phyloP scores from a whole-genome alignment of 2,113 vertebrate species.

The Callipepla squamata region DNA sequence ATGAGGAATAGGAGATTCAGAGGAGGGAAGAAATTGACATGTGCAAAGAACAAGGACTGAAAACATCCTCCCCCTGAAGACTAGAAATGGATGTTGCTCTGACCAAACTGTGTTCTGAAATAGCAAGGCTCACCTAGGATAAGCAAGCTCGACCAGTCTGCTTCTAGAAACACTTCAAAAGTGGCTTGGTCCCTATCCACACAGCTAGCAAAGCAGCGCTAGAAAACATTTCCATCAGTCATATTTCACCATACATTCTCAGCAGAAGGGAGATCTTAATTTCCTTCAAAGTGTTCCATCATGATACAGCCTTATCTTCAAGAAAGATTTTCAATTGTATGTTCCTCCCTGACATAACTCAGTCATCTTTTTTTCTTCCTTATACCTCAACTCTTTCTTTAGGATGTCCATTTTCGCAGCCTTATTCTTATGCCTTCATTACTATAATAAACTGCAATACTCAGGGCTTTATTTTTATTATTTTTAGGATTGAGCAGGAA shows the following conservation, averaged over 20 bases:
- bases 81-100: slow-evolving; percentile 4
- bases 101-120: slow-evolving; percentile 15
- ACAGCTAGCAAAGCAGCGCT: not conserved
- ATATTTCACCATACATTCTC: not conserved
- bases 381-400: not conserved
- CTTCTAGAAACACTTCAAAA: slow-evolving; percentile 43
- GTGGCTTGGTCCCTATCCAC: slow-evolving; percentile 30
- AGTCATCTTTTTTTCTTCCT: not conserved
- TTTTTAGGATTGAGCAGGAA: slow-evolving; percentile 1
- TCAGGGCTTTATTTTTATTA: not conserved
- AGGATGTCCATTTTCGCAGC: not conserved
- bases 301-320: not conserved
- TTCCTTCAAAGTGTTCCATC: not conserved
- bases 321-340: not conserved
- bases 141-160: slow-evolving; percentile 56
- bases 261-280: slow-evolving; percentile 9
- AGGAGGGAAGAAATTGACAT: not conserved
- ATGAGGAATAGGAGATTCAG: not conserved
- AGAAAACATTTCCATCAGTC: slow-evolving; percentile 20
- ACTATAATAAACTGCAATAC: not conserved
- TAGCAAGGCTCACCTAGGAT: slow-evolving; percentile 33
- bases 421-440: not conserved
- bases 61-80: not conserved
- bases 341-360: not conserved
- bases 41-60: not conserved